phyloP scores from a whole-genome alignment of 2,113 vertebrate species.

The Xerus inauris region DNA sequence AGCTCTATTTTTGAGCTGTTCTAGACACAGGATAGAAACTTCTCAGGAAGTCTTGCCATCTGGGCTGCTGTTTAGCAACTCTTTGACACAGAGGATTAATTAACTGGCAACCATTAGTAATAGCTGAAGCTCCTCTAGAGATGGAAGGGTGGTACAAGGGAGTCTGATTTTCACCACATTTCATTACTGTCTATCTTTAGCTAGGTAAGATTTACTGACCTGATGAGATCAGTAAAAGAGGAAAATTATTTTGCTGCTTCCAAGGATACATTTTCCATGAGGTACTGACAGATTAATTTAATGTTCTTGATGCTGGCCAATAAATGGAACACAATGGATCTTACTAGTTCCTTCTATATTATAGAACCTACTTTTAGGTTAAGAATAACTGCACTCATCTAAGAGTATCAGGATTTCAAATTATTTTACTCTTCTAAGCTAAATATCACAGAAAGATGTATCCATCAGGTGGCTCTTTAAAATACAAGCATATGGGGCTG shows the following conservation, averaged over 20 bases:
- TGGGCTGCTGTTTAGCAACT: not conserved
- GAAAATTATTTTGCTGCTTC: conserved; percentile 58
- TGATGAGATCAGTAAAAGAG: conserved; percentile 11
- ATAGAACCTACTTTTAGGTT: not conserved
- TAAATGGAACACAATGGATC: conserved; percentile 18
- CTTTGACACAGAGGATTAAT: conserved; percentile 40
- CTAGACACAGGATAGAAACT: not conserved
- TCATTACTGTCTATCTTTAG: conserved; percentile 24
- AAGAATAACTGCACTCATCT: not conserved
- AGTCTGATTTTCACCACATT: conserved; percentile 7
- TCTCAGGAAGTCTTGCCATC: conserved; percentile 17
- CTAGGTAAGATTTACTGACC: conserved; percentile 26
- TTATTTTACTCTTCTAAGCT: conserved; percentile 41
- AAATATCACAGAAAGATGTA: not conserved
- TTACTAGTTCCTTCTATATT: not conserved
- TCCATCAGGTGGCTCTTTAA: not conserved
- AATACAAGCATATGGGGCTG: not conserved
- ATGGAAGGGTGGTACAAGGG: not conserved
- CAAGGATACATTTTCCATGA: conserved; percentile 2
- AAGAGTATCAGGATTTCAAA: not conserved
- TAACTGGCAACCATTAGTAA: not conserved
- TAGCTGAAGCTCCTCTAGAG: not conserved
- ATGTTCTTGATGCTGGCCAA: not conserved
- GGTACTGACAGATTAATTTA: conserved; percentile 25
- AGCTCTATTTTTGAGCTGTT: not conserved